Base-by-base conservation (phyloP, 1,140 invertebrate species). In the Polypedilum pembai region DNA sequence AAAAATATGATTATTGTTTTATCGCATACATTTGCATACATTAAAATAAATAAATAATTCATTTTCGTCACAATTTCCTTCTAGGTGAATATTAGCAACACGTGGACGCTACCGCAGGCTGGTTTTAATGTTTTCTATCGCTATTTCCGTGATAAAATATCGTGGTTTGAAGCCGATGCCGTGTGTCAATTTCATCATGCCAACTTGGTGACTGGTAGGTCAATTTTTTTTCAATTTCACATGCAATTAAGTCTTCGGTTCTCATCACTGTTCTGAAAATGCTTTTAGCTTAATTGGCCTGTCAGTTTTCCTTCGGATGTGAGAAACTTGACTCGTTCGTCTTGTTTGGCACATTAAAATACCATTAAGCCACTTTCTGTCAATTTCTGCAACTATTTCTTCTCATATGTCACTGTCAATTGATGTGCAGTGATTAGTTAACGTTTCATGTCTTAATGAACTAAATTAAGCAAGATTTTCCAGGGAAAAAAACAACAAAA, bases 131-230 rank as follows among this genome's bases (percentile, higher is more conserved):
- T 91, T 74, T 91, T 91, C 83, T 91, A 90, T 83, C 88, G 89
- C 77, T 90, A 90, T 84, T 91, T 91, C 84, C 86, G 88, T 76
- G 90, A 91, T 82, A 87, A 88, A 79, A 90, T 91, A 77, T 90
- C 89, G 40, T 91, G 90, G 90, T 90, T 89, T 78, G 90, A 91
- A 80, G 90, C 90, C 0, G 90, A 91, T 77, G 89, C 89, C 10
- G 89, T 91, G 18, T 91, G 90, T 80, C 89, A 91, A 82, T 91
- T 91, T 76, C 89, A 91, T 80, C 90, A 91, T 78, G 89, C 87
- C 74, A 89, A 90, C 79, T 84, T 91, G 45, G 88, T 90, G 76
- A 91, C 89, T 79, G 88, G 90, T 90, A 82, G 85, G 83, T 80
- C 10, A 17, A 65, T 3, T 7, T 4, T 7, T 45, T 45, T 15